Evolutionary conservation across 2,797 vertebrate species (phyloP).

Genomic region (Cossypha dichroa): DNA sequence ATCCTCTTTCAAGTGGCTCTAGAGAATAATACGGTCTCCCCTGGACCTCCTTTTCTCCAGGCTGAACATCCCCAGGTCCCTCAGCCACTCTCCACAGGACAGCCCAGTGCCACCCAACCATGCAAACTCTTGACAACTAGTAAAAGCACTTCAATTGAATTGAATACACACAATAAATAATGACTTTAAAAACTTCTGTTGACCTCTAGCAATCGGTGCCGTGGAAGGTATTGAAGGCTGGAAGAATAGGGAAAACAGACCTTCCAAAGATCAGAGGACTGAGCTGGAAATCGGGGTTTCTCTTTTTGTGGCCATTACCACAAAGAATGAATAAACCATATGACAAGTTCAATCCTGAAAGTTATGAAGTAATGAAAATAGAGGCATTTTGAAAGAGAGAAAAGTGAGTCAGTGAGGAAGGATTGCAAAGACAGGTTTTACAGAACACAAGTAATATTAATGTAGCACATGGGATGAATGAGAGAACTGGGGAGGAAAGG

Average conservation of each 20-base stretch:
- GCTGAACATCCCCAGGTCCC: background rate
- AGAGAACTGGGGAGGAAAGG: background rate
- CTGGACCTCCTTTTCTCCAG: background rate
- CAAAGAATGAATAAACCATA: background rate
- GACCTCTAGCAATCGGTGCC: background rate
- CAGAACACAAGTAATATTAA: background rate
- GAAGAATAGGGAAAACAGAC: background rate
- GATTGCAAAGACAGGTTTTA: background rate
- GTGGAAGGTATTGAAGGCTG: accelerated
- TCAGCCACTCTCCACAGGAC: background rate
- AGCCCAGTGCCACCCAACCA: accelerated
- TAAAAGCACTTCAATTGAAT: background rate
- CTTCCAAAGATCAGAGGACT: background rate
- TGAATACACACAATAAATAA: background rate
- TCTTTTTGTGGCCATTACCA: background rate
- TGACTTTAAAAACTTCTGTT: background rate
- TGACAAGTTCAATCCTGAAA: background rate
- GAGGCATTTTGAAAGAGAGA: background rate
- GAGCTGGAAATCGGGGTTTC: background rate
- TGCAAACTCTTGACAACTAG: background rate
- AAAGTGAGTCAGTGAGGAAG: background rate
- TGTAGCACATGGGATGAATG: background rate
- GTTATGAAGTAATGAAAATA: background rate
- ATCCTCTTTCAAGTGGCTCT: background rate
- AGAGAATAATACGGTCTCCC: background rate